Evolutionary conservation across 2,797 vertebrate genomes (phyloP), one percentile per base, ranked within the genome.

Genomic region (Acridotheres tristis): DNA sequence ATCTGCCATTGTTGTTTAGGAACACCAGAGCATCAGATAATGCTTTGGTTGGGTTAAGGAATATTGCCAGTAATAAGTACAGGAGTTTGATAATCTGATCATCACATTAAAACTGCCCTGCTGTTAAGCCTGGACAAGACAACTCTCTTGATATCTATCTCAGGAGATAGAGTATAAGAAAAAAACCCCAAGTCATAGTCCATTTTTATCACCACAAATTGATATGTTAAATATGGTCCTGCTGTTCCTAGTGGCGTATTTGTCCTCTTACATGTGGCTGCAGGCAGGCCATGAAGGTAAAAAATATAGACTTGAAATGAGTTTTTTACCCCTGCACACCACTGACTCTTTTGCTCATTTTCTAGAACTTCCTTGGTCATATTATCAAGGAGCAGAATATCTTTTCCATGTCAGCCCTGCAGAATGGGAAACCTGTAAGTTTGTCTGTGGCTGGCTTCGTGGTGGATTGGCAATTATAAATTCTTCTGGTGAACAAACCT

Each of bases 361-460:
- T 50, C 47, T 50, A 87, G 89, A 91, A 3, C n/a, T 88, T 23
- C 78, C 78, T 20, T 91, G 84, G 84, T 82, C 29, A 3, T 91
- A 87, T n/a, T 91, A 83, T 61, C 84, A 83, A 77, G 84, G 89
- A 40, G 59, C 89, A 82, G 78, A 87, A 50, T 87, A 82, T 50
- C 89, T 77, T 54, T 87, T 87, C 66, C 84, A 83, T 50, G 72
- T 91, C 36, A 77, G 15, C 51, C 72, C 97, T 4, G 98, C 98
- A 1, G 94, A 98, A 54, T 99, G 99, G 99, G 93, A 97, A 7
- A 61, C 97, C 1, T 98, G 98, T 71, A 97, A 98, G 77, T 98
- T 99, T 90, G 97, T 98, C 90, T 99, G 99, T 94, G 94, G 96
- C 94, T 99, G 99, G 98, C 98, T 99, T 97, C 98, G 85, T 47